Evolutionary conservation across 2,888 invertebrate genomes (phyloP), one percentile per base, ranked within the genome.

Genomic region (Diaprepes abbreviatus): DNA sequence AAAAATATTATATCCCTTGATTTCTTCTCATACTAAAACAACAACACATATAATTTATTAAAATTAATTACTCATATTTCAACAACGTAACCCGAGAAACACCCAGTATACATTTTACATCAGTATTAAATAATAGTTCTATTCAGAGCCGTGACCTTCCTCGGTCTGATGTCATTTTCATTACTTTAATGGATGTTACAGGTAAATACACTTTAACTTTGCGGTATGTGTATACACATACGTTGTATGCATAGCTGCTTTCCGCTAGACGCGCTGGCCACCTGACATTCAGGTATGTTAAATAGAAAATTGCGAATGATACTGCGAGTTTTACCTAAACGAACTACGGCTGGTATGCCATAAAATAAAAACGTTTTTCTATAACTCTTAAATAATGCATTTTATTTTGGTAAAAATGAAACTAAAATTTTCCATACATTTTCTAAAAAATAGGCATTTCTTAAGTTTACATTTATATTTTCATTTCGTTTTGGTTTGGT

Each of bases 191-290:
- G 43, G 43, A 43, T 43, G 17, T 31, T 43, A 45, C 43, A 64
- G 64, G 64, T 64, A 64, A 64, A 64, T 55, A 64, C 33, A 55
- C 64, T 64, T 45, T 54, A 64, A 33, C 40, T 45, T 36, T 38
- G 38, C 31, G 19, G 55, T 64, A 43, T 64, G 64, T 52, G 50
- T 28, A 14, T 36, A 31, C 31, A 52, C 31, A 52, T 36, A 50
- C 19, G 36, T 24, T 21, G 35, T 36, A 50, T 50, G 40, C 40
- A 19, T 17, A 59, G 38, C 17, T 40, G 64, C 12, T 35, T 16
- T 45, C 52, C 55, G 55, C 64, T 50, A 50, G 48, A 50, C 48
- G 12, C 48, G 48, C 48, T 28, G 48, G 28, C 48, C 48, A 50
- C 28, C 48, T 50, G 48, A 50, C 36, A 54, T 63, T 50, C 63